Base-by-base conservation (phyloP, 2,888 invertebrate species). In the Sesia bembeciformis region DNA sequence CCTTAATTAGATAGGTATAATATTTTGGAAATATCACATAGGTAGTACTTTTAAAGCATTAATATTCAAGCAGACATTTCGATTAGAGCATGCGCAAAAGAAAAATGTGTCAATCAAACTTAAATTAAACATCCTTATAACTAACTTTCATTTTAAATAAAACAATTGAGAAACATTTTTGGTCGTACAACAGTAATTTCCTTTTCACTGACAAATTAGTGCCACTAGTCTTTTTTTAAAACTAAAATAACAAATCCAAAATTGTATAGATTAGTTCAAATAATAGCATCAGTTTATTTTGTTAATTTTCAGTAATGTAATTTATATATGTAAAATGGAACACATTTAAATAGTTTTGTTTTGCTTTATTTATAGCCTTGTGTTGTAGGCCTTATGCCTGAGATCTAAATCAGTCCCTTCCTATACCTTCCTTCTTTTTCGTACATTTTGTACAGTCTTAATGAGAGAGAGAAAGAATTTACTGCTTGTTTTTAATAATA, bases 11-110 rank as follows among this genome's bases (percentile, higher is more conserved):
- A 23, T 23, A 23, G 23, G 23, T 23, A 23, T 23, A 23, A 66
- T 65, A 69, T 70, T 78, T 78, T 74, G 72, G 75, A 71, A 68
- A 70, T 79, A 80, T 80, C 80, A 80, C 80, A 59, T 59, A 39
- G 38, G 38, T 50, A 6, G 8, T 39, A 58, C 59, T 65, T 67
- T 68, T 72, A 73, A 72, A 71, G 64, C 61, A 65, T 69, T 63
- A 63, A 62, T 58, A 61, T 62, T 66, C 63, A 60, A 69, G 65
- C 63, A 62, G 23, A 46, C n/a, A 50, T 38, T 39, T 39, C 3
- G 38, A 39, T 65, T 68, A 67, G 66, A 62, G 64, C 62, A 61
- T 60, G 60, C 65, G 62, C 61, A 60, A 64, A 62, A 62, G 56
- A 42, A 42, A 42, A 42, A 6, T 1, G 4, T 46, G 8, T 8